Evolutionary conservation across 2,797 vertebrate genomes (phyloP).

Genomic region (Sebastolobus altivelis): DNA sequence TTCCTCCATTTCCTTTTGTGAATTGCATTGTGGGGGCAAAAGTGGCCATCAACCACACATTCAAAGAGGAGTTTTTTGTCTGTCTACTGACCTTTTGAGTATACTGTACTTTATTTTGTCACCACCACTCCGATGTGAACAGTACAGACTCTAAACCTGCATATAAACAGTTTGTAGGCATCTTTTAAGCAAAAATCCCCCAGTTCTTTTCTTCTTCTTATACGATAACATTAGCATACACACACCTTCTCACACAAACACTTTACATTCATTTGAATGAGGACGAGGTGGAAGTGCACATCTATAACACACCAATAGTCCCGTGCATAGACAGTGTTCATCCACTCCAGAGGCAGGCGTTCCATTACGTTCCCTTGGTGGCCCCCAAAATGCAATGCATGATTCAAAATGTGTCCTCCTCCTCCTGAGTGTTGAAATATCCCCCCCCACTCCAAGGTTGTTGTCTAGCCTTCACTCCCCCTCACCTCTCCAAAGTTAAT

Average conservation of each 20-base stretch:
- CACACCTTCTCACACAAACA: neutral
- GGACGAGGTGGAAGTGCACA: neutral
- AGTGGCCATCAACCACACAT: neutral
- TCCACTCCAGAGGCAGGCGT: too few species aligned
- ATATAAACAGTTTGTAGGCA: neutral
- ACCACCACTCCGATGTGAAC: neutral
- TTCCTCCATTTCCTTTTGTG: neutral
- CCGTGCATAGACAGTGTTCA: neutral
- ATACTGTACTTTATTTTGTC: neutral
- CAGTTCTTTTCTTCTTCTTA: too few species aligned
- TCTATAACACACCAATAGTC: neutral
- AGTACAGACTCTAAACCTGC: neutral
- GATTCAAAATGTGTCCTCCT: conserved; percentile 29
- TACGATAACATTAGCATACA: neutral
- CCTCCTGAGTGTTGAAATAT: conserved; percentile 33
- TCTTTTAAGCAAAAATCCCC: too few species aligned
- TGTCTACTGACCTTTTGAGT: neutral
- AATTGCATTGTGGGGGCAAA: neutral
- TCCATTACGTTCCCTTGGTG: neutral
- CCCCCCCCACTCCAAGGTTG: conserved; percentile 45
- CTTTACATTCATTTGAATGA: neutral
- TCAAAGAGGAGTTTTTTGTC: neutral
- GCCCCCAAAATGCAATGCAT: conserved; percentile 5
- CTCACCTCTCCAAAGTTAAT: conserved; percentile 48
- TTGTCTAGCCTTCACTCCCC: conserved; percentile 19